Conservation (phyloP, 2,888 invertebrate species). For the Agonopterix arenella region DNA sequence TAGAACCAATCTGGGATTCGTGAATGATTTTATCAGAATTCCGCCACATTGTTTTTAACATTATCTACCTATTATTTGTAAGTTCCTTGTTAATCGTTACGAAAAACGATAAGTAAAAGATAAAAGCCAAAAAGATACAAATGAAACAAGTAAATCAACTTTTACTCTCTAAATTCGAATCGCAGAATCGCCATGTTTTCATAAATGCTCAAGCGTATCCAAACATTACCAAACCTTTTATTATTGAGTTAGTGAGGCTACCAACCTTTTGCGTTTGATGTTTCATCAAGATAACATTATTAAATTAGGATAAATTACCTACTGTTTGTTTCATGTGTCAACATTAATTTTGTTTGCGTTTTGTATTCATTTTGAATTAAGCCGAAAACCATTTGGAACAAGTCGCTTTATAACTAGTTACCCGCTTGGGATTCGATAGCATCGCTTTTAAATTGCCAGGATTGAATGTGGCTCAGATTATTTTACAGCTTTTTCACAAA, state of each 20-base stretch:
- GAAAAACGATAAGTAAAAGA: too few species aligned
- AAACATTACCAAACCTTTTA: constrained; percentile 44
- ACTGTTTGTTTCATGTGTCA: constrained; percentile 46
- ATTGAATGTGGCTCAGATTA: not conserved
- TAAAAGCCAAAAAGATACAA: too few species aligned
- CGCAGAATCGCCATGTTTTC: constrained; percentile 25
- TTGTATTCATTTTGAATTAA: not conserved
- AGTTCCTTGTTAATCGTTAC: too few species aligned
- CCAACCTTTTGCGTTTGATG: constrained; percentile 26
- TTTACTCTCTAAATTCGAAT: constrained; percentile 10
- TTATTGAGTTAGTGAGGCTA: constrained; percentile 46
- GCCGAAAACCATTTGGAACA: too few species aligned
- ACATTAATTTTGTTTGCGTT: constrained; percentile 8
- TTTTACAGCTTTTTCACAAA: not conserved
- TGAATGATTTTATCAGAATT: too few species aligned
- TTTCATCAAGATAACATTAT: constrained; percentile 32
- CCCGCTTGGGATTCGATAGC: too few species aligned
- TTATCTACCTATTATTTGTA: too few species aligned
- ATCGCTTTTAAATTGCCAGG: not conserved
- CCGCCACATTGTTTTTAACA: too few species aligned
- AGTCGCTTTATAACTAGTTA: too few species aligned
- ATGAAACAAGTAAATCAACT: not conserved
- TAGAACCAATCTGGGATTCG: too few species aligned
- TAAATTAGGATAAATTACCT: constrained; percentile 53
- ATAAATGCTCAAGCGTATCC: constrained; percentile 27